phyloP scores from a whole-genome alignment of 2,113 vertebrate species.

The Syrrhaptes paradoxus region DNA sequence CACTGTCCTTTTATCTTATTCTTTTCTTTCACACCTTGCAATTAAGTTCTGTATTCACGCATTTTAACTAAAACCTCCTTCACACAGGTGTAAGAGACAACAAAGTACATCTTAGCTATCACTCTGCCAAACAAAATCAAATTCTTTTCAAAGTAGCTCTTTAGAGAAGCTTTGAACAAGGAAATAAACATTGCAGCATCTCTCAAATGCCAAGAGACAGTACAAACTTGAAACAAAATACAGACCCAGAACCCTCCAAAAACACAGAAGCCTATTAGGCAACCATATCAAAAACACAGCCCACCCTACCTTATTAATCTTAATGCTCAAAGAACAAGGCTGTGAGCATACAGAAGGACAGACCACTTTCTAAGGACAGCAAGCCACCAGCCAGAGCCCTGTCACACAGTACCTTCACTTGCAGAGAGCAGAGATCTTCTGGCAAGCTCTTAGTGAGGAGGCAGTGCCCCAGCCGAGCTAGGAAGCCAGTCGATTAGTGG shows the following conservation, averaged over 20 bases:
- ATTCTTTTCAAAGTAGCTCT: background rate
- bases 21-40: background rate
- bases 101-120: background rate
- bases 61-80: background rate
- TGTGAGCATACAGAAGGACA: rapidly evolving
- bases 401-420: rapidly evolving
- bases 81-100: background rate
- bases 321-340: background rate
- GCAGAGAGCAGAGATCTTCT: rapidly evolving
- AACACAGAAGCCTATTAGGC: rapidly evolving
- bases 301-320: rapidly evolving
- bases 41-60: background rate
- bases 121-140: background rate
- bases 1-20: background rate
- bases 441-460: rapidly evolving
- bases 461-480: rapidly evolving
- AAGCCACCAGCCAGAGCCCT: too few relatives aligned
- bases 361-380: rapidly evolving
- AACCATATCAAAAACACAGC: rapidly evolving
- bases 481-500: rapidly evolving
- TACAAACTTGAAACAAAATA: background rate
- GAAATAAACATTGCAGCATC: background rate
- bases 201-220: background rate
- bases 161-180: background rate
- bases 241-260: background rate